phyloP scores from a whole-genome alignment of 2,888 invertebrate genomes.

The Cecidostiba fungosa region DNA sequence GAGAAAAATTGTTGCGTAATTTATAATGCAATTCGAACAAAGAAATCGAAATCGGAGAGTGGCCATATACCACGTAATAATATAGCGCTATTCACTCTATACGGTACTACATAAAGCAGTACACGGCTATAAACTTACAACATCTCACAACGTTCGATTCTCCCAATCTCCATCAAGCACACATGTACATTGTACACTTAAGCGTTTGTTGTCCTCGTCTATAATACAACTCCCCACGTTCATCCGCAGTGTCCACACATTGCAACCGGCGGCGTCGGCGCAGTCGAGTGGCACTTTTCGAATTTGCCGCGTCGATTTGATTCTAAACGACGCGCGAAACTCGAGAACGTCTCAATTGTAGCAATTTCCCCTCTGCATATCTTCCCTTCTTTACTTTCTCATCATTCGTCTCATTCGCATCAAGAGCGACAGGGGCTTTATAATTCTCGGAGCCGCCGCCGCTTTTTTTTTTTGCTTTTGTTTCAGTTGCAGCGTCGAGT shows the following conservation, averaged over 20 bases:
- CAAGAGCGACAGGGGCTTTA: not conserved
- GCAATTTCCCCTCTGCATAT: not conserved
- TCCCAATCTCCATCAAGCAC: no score
- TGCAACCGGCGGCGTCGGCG: not conserved
- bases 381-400: conserved; percentile 22
- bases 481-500: not conserved
- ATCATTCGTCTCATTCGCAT: not conserved
- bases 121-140: no score
- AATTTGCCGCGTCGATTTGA: conserved; percentile 43
- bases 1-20: no score
- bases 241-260: not conserved
- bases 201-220: no score
- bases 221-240: no score
- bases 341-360: conserved; percentile 52
- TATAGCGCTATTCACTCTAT: no score
- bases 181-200: no score
- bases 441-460: conserved; percentile 4
- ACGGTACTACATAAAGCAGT: no score
- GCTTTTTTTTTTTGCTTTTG: not conserved
- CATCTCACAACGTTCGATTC: no score
- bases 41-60: no score
- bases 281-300: conserved; percentile 55
- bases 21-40: no score
- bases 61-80: no score
- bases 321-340: conserved; percentile 28